Percentiles rank a stretch among this genome's conserved stretches.
Conservation (phyloP, 2,113 vertebrate species). For the Tiliqua scincoides region DNA sequence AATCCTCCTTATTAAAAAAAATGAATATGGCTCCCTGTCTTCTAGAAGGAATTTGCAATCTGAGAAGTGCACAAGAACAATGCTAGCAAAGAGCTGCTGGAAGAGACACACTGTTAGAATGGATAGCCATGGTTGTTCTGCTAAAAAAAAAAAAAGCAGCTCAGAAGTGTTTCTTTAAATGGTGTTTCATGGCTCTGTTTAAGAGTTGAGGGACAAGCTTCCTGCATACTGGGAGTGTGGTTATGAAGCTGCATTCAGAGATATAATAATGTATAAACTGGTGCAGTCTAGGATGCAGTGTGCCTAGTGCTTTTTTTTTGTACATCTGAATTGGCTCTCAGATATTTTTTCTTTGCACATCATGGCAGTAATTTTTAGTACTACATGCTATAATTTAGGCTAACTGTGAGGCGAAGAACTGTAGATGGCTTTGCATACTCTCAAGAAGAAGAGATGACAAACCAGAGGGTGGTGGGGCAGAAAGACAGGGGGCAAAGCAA, state of each 20-base stretch:
- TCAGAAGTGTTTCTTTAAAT: no score
- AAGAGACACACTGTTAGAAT: no score
- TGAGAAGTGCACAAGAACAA: no score
- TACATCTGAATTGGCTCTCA: background rate
- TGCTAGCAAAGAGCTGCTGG: no score
- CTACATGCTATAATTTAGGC: background rate
- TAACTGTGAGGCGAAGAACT: background rate
- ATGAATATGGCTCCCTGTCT: background rate
- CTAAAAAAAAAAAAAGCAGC: no score
- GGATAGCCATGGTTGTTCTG: no score
- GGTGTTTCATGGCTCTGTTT: no score
- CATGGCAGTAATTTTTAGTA: background rate
- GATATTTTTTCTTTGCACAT: background rate
- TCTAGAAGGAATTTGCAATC: no score
- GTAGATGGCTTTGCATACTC: background rate
- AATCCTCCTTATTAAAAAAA: background rate
- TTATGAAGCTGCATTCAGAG: background rate
- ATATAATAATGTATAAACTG: background rate
- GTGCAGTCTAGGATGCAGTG: background rate
- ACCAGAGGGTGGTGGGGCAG: background rate
- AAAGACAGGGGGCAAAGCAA: background rate
- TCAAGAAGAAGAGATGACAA: background rate
- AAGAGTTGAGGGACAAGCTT: no score
- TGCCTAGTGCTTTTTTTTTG: background rate
- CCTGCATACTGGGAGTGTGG: no score